Evolutionary conservation across 2,797 vertebrate species (phyloP).

Genomic region (Manis pentadactyla): DNA sequence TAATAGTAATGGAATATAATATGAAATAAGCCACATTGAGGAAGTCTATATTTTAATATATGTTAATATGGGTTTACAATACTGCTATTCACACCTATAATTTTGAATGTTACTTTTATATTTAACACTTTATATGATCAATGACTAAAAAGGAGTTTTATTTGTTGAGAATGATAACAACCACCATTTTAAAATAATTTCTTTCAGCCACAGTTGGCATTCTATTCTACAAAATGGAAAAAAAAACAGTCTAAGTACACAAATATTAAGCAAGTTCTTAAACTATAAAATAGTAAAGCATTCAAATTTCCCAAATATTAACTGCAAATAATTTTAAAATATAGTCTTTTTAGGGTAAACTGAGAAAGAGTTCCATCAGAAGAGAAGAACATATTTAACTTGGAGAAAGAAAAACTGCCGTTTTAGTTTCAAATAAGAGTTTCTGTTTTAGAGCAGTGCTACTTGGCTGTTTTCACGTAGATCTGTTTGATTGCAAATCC

Average conservation of each 20-base stretch:
- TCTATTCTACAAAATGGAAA: not conserved
- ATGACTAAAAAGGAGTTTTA: constrained; percentile 41
- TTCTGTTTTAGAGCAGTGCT: constrained; percentile 65
- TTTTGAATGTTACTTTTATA: not conserved
- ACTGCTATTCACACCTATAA: not conserved
- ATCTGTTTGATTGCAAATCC: constrained; percentile 78
- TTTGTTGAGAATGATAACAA: constrained; percentile 48
- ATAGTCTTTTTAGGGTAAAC: constrained; percentile 53
- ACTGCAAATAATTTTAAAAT: constrained; percentile 70
- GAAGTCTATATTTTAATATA: constrained; percentile 12
- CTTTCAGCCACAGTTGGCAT: constrained; percentile 8
- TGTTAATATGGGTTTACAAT: not conserved
- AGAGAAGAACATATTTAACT: constrained; percentile 76
- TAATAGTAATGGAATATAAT: not conserved
- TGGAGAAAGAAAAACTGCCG: constrained; percentile 64
- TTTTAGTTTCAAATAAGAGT: constrained; percentile 72
- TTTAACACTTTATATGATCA: not conserved
- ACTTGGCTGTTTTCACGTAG: constrained; percentile 71
- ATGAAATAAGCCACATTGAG: constrained; percentile 12
- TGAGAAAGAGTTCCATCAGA: constrained; percentile 61
- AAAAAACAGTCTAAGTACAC: not conserved
- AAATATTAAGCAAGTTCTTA: constrained; percentile 22
- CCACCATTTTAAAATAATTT: constrained; percentile 49
- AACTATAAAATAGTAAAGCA: constrained; percentile 55
- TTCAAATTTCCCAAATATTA: constrained; percentile 51